These are phyloP conservation scores for Hyppa rectilinea DNA, from an alignment of 2,888 invertebrate genomes.

Conservation along the genomic window DNA sequence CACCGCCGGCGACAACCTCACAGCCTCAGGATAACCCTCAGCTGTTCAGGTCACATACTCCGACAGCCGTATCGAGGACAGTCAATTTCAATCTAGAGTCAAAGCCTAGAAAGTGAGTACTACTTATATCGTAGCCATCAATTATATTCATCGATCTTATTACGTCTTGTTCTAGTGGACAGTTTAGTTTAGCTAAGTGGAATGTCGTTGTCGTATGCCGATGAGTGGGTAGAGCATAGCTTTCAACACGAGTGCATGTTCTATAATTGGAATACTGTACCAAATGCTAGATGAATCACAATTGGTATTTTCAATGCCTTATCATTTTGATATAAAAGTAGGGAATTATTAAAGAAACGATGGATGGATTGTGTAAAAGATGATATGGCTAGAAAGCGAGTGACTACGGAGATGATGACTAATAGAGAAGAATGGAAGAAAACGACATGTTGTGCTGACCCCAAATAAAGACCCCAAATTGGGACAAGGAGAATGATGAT, in stretches of 20 bases:
- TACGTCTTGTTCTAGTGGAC: constrained; percentile 41
- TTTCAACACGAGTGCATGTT: constrained; percentile 5
- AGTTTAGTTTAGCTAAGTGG: constrained; percentile 47
- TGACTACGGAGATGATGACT: no score
- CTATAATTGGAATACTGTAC: constrained; percentile 4
- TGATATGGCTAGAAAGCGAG: no score
- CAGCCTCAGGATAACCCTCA: constrained; percentile 57
- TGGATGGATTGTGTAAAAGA: no score
- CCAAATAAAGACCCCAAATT: no score
- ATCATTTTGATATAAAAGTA: constrained; percentile 2
- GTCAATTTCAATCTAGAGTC: constrained; percentile 69
- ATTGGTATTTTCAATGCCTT: constrained; percentile 1
- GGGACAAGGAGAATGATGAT: no score
- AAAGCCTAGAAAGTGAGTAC: constrained; percentile 80
- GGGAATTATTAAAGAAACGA: no score
- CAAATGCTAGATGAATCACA: constrained; percentile 1
- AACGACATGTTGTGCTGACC: no score
- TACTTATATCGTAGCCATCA: constrained; percentile 52
- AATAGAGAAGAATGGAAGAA: no score
- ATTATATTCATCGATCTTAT: constrained; percentile 64
- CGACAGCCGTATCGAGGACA: constrained; percentile 60
- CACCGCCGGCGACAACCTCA: constrained; percentile 29
- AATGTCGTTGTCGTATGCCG: constrained; percentile 37
- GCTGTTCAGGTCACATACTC: constrained; percentile 64
- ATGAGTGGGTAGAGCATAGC: constrained; percentile 31